Evolutionary conservation across 1,140 invertebrate genomes (phyloP), one percentile per base, ranked within the genome.

Genomic region (Zaprionus kolodkinae): DNA sequence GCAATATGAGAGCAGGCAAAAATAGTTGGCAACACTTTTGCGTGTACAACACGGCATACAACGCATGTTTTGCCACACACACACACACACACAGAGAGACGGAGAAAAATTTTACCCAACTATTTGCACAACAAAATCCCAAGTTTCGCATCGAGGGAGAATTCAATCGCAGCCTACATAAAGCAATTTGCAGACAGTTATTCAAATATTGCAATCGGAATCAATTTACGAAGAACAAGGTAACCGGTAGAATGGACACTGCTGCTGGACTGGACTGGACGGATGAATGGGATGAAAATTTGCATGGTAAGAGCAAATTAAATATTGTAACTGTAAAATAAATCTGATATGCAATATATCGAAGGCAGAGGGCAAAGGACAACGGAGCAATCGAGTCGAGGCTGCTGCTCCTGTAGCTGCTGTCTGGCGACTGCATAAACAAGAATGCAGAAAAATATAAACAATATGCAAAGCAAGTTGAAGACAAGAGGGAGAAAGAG

Each of bases 301-400:
- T 81, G 52, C 76, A 88, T 75, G 75, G 70, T 79, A 76, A 80
- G 84, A 87, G 77, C 71, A 88, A 88, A 84, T 87, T 72, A 87
- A 87, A 87, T 87, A 88, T 80, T 88, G 84, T 84, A 78, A 72
- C 85, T 80, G 77, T 64, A 72, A 80, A 69, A 88, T 88, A 82
- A 84, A 84, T 87, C 78, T 71, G 72, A 78, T 88, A 80, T 72
- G 64, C 69, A 54, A 72, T 76, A 62, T 63, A 66, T 73, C 55
- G 74, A 67, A 38, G 70, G 50, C 69, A 76, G 62, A 76, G 69
- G 66, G 74, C 74, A 72, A 72, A 76, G 74, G 69, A 59, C 59
- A 76, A 77, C 33, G 40, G 36, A 48, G 40, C 56, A 65, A 66
- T 72, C 67, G 67, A 71, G 45, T 60, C 54, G 67, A 75, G 61